A percentile compares a stretch with the other conserved stretches of the same genome.
Conservation (phyloP, 1,140 invertebrate species). For the Habropoda laboriosa region DNA sequence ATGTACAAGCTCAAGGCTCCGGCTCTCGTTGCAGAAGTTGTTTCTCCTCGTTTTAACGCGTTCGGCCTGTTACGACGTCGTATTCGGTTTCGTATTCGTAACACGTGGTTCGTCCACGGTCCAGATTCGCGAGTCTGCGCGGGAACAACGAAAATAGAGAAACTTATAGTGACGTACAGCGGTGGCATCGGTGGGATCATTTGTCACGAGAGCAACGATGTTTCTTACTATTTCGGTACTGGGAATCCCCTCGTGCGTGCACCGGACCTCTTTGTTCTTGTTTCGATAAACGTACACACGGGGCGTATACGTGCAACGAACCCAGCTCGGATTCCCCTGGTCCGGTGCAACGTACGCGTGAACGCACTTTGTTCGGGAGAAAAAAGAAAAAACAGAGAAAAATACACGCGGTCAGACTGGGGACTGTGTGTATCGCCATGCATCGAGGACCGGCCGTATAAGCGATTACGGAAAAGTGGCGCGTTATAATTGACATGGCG, state of each 20-base stretch:
- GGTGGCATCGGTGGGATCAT: slow-evolving; percentile 12
- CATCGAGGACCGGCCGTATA: not conserved
- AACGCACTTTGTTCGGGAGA: slow-evolving; percentile 36
- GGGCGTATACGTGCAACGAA: slow-evolving; percentile 36
- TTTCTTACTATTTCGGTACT: slow-evolving; percentile 40
- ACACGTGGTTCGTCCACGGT: not conserved
- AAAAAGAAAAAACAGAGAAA: slow-evolving; percentile 4
- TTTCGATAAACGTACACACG: slow-evolving; percentile 17
- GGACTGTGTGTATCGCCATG: not conserved
- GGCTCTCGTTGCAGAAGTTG: too few relatives aligned
- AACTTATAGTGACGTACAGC: not conserved
- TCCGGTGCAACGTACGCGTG: slow-evolving; percentile 44
- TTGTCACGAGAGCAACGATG: not conserved
- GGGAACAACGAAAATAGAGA: not conserved
- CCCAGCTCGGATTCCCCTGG: not conserved
- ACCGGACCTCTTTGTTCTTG: slow-evolving; percentile 38
- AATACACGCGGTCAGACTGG: not conserved
- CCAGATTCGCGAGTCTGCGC: not conserved
- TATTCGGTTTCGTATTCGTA: not conserved
- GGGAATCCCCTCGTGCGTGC: slow-evolving; percentile 30
- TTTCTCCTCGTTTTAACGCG: not conserved
- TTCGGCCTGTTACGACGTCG: too few relatives aligned
- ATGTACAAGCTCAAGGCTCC: not conserved
- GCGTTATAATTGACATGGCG: not conserved
- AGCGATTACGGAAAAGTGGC: not conserved